These are phyloP conservation scores for Pholis gunnellus DNA, from an alignment of 2,113 vertebrate genomes.

Conservation along the genomic window DNA sequence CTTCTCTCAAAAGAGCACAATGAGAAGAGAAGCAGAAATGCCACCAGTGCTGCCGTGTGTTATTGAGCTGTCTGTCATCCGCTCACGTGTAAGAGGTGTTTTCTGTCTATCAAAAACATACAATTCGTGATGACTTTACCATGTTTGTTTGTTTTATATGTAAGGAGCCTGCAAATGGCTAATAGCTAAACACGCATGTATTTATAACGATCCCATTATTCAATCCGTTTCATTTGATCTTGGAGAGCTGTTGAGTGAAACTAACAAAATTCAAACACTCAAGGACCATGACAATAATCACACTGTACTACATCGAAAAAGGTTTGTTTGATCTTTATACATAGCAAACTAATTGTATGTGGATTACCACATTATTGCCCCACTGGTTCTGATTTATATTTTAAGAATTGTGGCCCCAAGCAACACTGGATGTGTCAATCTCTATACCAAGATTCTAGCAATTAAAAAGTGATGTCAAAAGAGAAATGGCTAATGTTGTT, in stretches of 20 bases:
- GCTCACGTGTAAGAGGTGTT: conserved; percentile 2
- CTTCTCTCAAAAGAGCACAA: conserved; percentile 56
- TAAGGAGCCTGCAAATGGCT: neutral
- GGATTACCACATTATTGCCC: neutral
- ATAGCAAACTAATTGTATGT: neutral
- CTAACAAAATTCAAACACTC: neutral
- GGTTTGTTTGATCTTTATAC: neutral
- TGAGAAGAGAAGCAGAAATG: conserved; percentile 38
- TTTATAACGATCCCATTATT: neutral
- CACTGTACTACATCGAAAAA: neutral
- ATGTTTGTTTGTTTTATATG: neutral
- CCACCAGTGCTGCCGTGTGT: conserved; percentile 35
- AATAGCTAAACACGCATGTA: neutral
- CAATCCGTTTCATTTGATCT: neutral
- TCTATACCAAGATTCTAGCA: neutral
- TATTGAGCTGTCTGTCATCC: conserved; percentile 23
- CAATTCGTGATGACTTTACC: neutral
- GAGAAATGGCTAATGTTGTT: neutral
- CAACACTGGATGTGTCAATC: neutral
- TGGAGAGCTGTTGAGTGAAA: neutral
- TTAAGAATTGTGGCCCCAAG: neutral
- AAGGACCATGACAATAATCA: neutral
- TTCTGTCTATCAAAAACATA: neutral
- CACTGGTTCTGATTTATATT: neutral
- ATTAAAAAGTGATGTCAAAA: neutral